These are phyloP conservation scores for Caenorhabditis sp. DNA, from an alignment of 2,888 invertebrate genomes.

Conservation along the genomic window DNA sequence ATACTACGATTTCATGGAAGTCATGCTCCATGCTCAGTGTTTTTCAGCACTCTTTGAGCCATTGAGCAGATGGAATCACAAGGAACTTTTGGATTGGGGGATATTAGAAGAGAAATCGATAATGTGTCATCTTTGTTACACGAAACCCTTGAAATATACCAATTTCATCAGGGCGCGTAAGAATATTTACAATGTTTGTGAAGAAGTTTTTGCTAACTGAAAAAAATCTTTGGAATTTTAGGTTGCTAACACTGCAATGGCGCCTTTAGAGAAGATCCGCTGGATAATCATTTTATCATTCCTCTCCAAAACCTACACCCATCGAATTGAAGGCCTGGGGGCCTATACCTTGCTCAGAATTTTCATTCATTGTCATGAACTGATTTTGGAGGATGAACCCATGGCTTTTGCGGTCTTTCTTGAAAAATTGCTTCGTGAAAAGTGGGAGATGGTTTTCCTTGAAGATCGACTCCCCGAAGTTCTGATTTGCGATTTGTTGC, in stretches of 20 bases:
- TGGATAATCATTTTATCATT: neutral
- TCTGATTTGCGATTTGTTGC: no score
- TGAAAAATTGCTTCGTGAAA: no score
- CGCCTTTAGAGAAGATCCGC: neutral
- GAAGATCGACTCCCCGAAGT: no score
- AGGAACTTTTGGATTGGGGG: no score
- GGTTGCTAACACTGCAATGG: neutral
- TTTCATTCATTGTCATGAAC: no score
- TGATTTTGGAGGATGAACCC: no score
- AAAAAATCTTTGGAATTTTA: no score
- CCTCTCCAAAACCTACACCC: neutral
- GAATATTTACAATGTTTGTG: neutral
- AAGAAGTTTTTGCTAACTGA: neutral
- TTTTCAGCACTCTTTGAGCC: neutral
- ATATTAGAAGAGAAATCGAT: neutral
- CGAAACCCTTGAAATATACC: neutral
- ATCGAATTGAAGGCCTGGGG: neutral
- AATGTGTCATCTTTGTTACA: neutral
- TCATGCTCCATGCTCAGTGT: neutral
- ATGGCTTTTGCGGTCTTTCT: no score
- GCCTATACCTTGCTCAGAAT: neutral
- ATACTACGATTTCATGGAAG: neutral
- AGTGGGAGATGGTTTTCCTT: no score
- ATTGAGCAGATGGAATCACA: no score
- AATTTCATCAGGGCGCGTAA: neutral